phyloP scores from a whole-genome alignment of 2,113 vertebrate genomes.

The Indicator maculatus region DNA sequence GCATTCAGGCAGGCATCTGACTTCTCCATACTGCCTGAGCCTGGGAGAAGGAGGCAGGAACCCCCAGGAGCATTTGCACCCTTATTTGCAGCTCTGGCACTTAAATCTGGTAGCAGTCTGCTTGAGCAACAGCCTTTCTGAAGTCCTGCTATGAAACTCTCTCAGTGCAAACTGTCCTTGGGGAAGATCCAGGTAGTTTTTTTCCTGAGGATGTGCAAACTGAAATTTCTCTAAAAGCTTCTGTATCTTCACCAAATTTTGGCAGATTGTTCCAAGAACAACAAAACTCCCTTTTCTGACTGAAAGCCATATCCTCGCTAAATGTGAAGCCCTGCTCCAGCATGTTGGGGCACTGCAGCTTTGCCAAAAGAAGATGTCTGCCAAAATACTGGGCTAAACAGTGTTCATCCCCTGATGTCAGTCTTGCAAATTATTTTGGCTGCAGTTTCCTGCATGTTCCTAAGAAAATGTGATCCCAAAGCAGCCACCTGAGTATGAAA shows the following conservation, averaged over 20 bases:
- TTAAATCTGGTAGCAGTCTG: not conserved
- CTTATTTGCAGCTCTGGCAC: not conserved
- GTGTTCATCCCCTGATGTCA: not conserved
- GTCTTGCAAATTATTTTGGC: not conserved
- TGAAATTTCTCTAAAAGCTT: conserved; percentile 45
- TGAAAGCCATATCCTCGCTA: not conserved
- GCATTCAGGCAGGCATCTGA: not conserved
- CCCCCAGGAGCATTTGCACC: not conserved
- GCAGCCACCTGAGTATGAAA: not conserved
- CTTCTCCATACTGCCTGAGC: not conserved
- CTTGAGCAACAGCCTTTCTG: not conserved
- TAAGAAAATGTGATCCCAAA: not conserved
- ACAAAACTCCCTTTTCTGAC: not conserved
- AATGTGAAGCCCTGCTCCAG: not conserved
- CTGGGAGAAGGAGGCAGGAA: not conserved
- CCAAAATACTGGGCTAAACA: conserved; percentile 14
- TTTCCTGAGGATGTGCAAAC: not conserved
- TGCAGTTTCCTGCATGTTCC: not conserved
- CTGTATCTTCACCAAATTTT: conserved; percentile 18
- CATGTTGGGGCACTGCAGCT: not conserved
- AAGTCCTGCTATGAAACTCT: not conserved
- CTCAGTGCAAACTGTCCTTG: not conserved
- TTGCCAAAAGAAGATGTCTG: not conserved
- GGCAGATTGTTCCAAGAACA: conserved; percentile 6
- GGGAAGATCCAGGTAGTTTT: not conserved